A percentile compares a stretch with the other conserved stretches of the same genome.
These are phyloP conservation scores for Staurois parvus DNA, from an alignment of 2,797 vertebrate genomes.

Conservation along the genomic window DNA sequence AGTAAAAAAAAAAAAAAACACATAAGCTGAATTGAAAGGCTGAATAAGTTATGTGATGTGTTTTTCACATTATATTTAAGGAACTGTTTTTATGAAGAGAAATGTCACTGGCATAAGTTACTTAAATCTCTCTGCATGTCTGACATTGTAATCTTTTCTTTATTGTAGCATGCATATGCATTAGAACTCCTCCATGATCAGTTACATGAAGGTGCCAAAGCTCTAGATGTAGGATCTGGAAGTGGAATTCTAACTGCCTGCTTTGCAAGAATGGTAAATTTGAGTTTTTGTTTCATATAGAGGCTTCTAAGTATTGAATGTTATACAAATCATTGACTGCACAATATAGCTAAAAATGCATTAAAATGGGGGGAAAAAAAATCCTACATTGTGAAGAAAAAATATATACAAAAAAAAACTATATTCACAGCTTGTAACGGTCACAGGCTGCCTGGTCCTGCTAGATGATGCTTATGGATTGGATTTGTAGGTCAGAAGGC, in stretches of 20 bases:
- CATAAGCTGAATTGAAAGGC: not conserved
- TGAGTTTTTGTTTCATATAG: not conserved
- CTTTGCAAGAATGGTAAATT: slow-evolving; percentile 94
- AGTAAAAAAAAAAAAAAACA: not conserved
- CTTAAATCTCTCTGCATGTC: not conserved
- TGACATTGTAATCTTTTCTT: not conserved
- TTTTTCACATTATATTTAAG: not conserved
- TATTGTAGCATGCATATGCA: slow-evolving; percentile 92
- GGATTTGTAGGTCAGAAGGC: no score
- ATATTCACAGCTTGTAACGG: no score
- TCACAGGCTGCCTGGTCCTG: no score
- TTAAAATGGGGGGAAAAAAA: no score
- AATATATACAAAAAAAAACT: no score
- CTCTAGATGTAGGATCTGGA: slow-evolving; percentile 96
- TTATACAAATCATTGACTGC: no score
- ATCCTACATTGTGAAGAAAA: no score
- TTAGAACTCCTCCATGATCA: slow-evolving; percentile 96
- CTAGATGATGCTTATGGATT: no score
- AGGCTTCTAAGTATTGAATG: no score
- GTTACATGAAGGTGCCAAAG: slow-evolving; percentile 94
- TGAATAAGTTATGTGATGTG: not conserved
- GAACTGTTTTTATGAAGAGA: not conserved
- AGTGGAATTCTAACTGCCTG: slow-evolving; percentile 96
- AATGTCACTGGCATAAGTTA: not conserved
- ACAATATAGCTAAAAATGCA: no score